Evolutionary conservation across 2,888 invertebrate genomes (phyloP), one percentile per base, ranked within the genome.

Genomic region (Temnothorax unifasciatus): DNA sequence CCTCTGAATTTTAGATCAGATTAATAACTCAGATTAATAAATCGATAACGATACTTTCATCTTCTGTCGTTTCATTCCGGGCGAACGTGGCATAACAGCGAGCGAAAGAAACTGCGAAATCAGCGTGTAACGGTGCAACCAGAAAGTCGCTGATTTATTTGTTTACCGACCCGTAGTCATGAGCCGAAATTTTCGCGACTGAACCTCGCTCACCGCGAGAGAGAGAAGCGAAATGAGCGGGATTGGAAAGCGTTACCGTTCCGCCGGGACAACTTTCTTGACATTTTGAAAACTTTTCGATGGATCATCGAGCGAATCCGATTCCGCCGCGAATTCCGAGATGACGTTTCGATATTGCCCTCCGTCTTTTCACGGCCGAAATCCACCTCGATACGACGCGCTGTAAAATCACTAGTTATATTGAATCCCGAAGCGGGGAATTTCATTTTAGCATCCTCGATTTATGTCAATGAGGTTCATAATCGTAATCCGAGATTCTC

Each of bases 101-200:
- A 69, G 41, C 34, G 77, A 71, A 64, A 85, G 83, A 83, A 91
- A 91, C 89, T 88, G 90, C 92, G 57, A 88, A 85, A 92, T 92
- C 92, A 92, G 91, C 91, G 85, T 66, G 73, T 77, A 44, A 57
- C 38, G 38, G 29, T 69, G 83, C 85, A 82, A n/a, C 79, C 83
- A 25, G 29, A 11, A 88, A 87, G 87, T 90, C 85, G 59, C 88
- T 92, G 92, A 92, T 92, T 92, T 92, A 92, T 92, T 91, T 92
- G 92, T 92, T 92, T 92, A 92, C 92, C 88, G 82, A 73, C 64
- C 71, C 82, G 73, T 66, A 41, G 81, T 79, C 63, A 44, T 81
- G 83, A 77, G 61, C n/a, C 79, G 68, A 85, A 77, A 84, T 86
- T 89, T 75, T 86, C 82, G 68, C 50, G 87, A 79, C 75, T 84